phyloP scores from a whole-genome alignment of 2,797 vertebrate species.

The Manis crassicaudata region DNA sequence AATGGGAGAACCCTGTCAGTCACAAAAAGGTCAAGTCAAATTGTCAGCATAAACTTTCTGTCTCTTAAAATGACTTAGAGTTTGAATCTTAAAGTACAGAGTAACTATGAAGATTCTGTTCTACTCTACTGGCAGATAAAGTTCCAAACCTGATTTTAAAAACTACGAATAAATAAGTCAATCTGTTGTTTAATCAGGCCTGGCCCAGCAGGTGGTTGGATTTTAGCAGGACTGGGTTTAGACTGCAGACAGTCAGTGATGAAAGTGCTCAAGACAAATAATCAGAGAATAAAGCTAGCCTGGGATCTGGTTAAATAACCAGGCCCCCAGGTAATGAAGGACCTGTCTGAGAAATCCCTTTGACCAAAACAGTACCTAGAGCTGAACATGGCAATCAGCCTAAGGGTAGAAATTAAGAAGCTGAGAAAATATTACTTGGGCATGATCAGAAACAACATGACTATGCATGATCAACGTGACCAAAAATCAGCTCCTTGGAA shows the following conservation, averaged over 20 bases:
- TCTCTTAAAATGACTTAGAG: background rate
- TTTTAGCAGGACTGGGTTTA: background rate
- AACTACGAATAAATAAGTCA: background rate
- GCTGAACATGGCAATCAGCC: background rate
- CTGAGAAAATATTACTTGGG: background rate
- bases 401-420: background rate
- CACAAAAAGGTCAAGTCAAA: background rate
- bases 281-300: background rate
- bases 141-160: background rate
- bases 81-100: background rate
- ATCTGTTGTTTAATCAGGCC: background rate
- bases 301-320: background rate
- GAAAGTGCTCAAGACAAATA: background rate
- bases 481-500: background rate
- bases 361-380: background rate
- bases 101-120: background rate
- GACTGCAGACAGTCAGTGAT: background rate
- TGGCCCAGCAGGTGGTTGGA: background rate
- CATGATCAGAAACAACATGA: background rate
- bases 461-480: too few relatives aligned
- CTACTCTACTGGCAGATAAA: background rate
- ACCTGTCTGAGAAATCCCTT: background rate
- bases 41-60: background rate
- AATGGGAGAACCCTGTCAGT: background rate
- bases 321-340: fast-evolving